Conservation (phyloP, 2,113 vertebrate species). For the Sinocyclocheilus grahami region DNA sequence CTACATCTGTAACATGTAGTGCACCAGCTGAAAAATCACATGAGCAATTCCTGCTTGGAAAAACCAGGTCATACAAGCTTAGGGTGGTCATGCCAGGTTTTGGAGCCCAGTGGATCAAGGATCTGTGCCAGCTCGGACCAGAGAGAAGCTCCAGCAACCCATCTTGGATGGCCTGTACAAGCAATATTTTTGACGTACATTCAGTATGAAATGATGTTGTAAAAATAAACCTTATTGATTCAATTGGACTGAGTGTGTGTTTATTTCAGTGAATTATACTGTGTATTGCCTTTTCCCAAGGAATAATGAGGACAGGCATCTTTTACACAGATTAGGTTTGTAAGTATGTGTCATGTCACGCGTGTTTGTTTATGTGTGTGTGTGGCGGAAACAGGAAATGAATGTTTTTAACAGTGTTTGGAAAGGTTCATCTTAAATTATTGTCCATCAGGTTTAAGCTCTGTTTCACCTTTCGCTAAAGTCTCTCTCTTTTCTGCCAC, state of each 20-base stretch:
- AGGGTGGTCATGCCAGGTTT: neutral
- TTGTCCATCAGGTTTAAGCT: neutral
- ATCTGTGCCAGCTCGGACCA: neutral
- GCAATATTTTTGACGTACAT: no score
- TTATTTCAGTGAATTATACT: neutral
- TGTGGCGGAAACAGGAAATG: neutral
- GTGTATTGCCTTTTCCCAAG: neutral
- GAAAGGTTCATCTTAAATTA: neutral
- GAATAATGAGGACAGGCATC: neutral
- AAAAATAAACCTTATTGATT: neutral
- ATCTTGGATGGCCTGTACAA: no score
- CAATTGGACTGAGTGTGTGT: neutral
- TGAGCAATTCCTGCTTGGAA: constrained; percentile 12
- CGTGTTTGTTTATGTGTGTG: neutral
- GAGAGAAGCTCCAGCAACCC: neutral
- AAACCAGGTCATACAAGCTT: neutral
- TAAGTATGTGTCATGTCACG: neutral
- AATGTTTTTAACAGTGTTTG: neutral
- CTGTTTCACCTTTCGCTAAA: neutral
- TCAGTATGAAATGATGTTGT: no score
- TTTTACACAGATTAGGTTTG: constrained; percentile 3
- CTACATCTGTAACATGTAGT: constrained; percentile 27
- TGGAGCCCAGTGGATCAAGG: neutral
- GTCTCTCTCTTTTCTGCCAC: neutral
- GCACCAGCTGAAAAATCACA: constrained; percentile 15